These are phyloP conservation scores for Listrodromus nycthemerus DNA, from an alignment of 2,888 invertebrate species.

Conservation along the genomic window DNA sequence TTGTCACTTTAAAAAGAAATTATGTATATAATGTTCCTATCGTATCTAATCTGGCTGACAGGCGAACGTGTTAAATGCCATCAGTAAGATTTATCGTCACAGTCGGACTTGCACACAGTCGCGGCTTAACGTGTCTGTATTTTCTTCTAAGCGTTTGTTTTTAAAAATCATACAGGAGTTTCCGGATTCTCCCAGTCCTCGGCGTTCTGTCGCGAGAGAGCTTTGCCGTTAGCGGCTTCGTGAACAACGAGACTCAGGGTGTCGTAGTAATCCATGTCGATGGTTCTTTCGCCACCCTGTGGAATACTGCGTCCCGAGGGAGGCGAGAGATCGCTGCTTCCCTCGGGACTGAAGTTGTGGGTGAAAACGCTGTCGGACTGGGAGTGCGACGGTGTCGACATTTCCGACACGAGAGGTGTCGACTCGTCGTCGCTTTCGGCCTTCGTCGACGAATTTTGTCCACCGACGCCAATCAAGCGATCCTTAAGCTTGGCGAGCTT, in stretches of 20 bases:
- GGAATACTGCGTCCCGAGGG: slow-evolving; percentile 73
- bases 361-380: slow-evolving; percentile 77
- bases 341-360: slow-evolving; percentile 73
- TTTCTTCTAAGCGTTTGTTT: neutral
- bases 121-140: neutral
- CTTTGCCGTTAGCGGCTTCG: slow-evolving; percentile 70
- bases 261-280: slow-evolving; percentile 71
- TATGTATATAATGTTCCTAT: slow-evolving; percentile 45
- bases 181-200: slow-evolving; percentile 81
- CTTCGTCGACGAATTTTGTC: slow-evolving; percentile 49
- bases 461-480: slow-evolving; percentile 70
- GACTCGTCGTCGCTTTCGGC: slow-evolving; percentile 88
- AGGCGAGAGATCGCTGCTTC: slow-evolving; percentile 74
- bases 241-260: slow-evolving; percentile 73
- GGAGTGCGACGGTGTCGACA: slow-evolving; percentile 82
- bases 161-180: slow-evolving; percentile 79
- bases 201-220: slow-evolving; percentile 74
- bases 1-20: slow-evolving; percentile 42
- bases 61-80: slow-evolving; percentile 60
- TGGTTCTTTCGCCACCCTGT: slow-evolving; percentile 71
- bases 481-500: slow-evolving; percentile 77
- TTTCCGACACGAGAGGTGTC: slow-evolving; percentile 88
- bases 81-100: slow-evolving; percentile 28
- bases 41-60: slow-evolving; percentile 58
- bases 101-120: neutral